Percentiles rank a stretch among this genome's conserved stretches.
phyloP scores from a whole-genome alignment of 2,797 vertebrate species.

The Heliangelus exortis region DNA sequence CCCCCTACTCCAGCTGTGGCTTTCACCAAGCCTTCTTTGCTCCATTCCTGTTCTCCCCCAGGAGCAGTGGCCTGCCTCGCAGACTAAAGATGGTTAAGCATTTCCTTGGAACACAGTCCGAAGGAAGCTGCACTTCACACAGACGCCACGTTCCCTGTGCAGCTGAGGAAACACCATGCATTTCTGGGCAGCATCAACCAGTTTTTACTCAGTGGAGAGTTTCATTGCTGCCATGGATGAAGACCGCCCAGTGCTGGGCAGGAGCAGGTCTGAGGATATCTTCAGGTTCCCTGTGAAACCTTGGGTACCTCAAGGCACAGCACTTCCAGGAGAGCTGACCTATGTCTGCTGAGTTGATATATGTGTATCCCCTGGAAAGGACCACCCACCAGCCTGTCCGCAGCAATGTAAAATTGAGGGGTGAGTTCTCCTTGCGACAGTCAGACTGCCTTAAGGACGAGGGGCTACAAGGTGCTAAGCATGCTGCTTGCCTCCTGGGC shows the following conservation, averaged over 20 bases:
- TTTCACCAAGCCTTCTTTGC: neutral
- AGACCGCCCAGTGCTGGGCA: neutral
- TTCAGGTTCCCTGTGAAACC: neutral
- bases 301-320: neutral
- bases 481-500: neutral
- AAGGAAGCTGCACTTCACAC: neutral
- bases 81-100: neutral
- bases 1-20: accelerated
- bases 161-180: neutral
- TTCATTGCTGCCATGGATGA: accelerated
- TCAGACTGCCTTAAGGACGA: slow-evolving; percentile 2
- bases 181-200: neutral
- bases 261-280: neutral
- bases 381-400: accelerated
- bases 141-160: neutral
- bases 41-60: accelerated
- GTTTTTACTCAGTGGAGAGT: neutral
- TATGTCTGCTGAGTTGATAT: neutral
- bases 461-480: neutral
- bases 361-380: neutral
- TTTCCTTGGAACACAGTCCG: neutral
- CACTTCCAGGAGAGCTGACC: neutral
- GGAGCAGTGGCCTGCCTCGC: neutral
- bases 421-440: neutral
- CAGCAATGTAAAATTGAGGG: neutral